Conservation (phyloP, 2,113 vertebrate species). For the Salvator merianae region DNA sequence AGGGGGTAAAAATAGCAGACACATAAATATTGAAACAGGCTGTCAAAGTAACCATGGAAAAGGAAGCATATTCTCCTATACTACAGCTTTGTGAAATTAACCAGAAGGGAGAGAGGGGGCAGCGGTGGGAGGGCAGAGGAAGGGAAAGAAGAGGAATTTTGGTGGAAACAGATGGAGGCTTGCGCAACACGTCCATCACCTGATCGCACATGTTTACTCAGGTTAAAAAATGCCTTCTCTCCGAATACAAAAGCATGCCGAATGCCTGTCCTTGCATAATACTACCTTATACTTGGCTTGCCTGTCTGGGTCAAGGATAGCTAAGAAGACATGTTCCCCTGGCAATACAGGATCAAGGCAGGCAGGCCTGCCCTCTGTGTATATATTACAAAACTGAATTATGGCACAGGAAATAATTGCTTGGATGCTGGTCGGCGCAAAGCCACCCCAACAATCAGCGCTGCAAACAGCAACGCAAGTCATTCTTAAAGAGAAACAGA, state of each 20-base stretch:
- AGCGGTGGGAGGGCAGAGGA: not conserved
- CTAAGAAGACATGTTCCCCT: too few relatives aligned
- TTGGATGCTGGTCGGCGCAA: too few relatives aligned
- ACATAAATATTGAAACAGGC: slow-evolving; percentile 25
- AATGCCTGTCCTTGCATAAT: not conserved
- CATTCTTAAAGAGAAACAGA: too few relatives aligned
- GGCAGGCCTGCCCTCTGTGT: not conserved
- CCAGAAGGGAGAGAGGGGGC: not conserved
- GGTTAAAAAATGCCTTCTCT: not conserved
- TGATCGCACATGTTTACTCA: not conserved
- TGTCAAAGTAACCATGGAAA: not conserved
- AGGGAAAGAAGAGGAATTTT: not conserved
- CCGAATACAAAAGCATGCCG: not conserved
- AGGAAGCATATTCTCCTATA: not conserved
- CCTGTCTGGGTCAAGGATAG: not conserved
- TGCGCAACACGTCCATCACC: not conserved
- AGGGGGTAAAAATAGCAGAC: not conserved
- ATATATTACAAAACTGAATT: not conserved
- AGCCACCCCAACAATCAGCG: too few relatives aligned
- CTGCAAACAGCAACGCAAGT: too few relatives aligned
- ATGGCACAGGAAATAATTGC: too few relatives aligned
- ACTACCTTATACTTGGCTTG: not conserved
- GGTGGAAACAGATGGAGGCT: rapidly evolving
- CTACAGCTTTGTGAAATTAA: not conserved
- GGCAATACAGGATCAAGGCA: not conserved